phyloP scores from a whole-genome alignment of 1,140 invertebrate genomes.

The Lepidurus apus region DNA sequence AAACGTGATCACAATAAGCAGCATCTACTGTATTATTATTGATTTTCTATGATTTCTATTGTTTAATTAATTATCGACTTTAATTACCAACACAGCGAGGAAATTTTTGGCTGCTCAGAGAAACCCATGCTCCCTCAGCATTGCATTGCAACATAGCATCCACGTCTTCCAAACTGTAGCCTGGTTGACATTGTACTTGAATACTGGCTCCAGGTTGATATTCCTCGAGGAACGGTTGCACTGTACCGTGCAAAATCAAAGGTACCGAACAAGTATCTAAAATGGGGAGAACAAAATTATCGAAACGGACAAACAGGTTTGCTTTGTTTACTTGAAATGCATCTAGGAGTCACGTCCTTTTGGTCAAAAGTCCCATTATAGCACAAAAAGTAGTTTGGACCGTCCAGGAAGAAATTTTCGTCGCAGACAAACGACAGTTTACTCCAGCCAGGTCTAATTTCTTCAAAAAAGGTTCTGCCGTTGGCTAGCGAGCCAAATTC shows the following conservation, averaged over 20 bases:
- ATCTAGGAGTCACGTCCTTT: neutral
- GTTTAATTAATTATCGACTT: neutral
- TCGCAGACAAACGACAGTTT: conserved; percentile 1
- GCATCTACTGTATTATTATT: too few relatives aligned
- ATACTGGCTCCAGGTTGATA: neutral
- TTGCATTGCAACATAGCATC: neutral
- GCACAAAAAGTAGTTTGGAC: conserved; percentile 13
- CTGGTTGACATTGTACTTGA: neutral
- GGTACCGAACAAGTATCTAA: conserved; percentile 7
- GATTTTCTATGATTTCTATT: too few relatives aligned
- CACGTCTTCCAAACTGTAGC: neutral
- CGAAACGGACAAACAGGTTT: neutral
- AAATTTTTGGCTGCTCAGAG: neutral
- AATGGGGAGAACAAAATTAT: neutral
- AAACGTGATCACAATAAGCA: too few relatives aligned
- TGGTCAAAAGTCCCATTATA: neutral
- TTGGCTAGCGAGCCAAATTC: neutral
- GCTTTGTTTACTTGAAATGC: neutral
- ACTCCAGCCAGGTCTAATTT: neutral
- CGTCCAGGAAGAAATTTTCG: neutral
- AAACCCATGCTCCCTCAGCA: conserved; percentile 3
- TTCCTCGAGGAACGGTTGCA: neutral
- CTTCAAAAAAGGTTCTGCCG: neutral
- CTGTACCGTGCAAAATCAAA: neutral
- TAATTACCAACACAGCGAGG: neutral